Percentiles rank a stretch among this genome's conserved stretches.
phyloP scores from a whole-genome alignment of 2,797 vertebrate species.

The Acipenser transmontanus region DNA sequence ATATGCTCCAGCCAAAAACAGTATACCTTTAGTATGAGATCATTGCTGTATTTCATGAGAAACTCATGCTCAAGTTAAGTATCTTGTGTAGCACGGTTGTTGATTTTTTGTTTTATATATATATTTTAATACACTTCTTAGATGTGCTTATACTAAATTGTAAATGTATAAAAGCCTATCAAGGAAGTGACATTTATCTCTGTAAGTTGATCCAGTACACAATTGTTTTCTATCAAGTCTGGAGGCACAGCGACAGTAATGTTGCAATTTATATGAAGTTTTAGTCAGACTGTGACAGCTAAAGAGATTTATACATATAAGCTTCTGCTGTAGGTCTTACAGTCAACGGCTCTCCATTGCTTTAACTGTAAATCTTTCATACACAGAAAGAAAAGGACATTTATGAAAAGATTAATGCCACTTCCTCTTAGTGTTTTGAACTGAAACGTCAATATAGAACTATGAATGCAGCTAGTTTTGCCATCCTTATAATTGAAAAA shows the following conservation, averaged over 20 bases:
- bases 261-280: constrained; percentile 30
- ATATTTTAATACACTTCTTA: no score
- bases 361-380: not conserved
- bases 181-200: constrained; percentile 25
- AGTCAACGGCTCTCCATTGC: constrained; percentile 15
- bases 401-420: no score
- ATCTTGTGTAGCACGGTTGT: no score
- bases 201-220: constrained; percentile 10
- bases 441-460: not conserved
- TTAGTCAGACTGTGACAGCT: constrained; percentile 29
- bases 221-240: constrained; percentile 28
- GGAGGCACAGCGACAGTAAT: constrained; percentile 25
- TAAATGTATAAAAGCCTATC: constrained; percentile 16
- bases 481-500: no score
- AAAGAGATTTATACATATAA: constrained; percentile 28
- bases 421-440: not conserved
- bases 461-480: not conserved
- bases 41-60: no score
- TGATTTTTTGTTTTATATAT: no score
- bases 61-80: no score
- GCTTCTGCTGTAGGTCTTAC: constrained; percentile 21
- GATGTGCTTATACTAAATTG: constrained; percentile 14
- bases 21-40: no score
- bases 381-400: no score
- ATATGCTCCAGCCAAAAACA: no score